Base-by-base conservation (phyloP, 2,797 vertebrate genomes). In the Peromyscus melanophrys region DNA sequence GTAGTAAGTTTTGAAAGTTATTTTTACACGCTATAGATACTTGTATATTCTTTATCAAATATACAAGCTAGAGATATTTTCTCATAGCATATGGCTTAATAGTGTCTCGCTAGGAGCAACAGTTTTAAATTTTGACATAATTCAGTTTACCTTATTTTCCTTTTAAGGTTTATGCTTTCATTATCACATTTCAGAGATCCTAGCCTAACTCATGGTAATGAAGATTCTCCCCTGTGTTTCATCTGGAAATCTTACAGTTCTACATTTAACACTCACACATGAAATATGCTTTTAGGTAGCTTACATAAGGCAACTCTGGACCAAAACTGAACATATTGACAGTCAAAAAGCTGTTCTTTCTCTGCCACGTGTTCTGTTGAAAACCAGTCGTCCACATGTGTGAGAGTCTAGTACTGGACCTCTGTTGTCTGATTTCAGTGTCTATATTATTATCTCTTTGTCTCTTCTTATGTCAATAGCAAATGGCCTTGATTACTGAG, bases 241-340 rank as follows among this genome's bases (percentile, higher is more conserved):
- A 7, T 89, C n/a, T 55, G 27, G 46, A 83, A 55, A 27, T 65
- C 76, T 65, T 65, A 46, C 52, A 94, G 16, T 57, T 57, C 55
- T 43, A 43, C 13, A 61, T 71, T 59, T 69, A 82, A 40, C 5
- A 29, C 31, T 55, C 59, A 46, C 65, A 19, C 67, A n/a, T 55
- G 37, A 90, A 63, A 77, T 67, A 29, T 14, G 76, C 37, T 67
- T 80, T 90, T 85, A 94, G 67, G 88, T 96, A 49, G 67, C 37
- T 82, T 81, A 57, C 43, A 46, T 49, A 43, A 77, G 34, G 34
- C 34, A 83, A 43, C 21, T n/a, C 27, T 34, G 16, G 2, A 55
- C 76, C 29, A 71, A 29, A 61, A 0, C 23, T 73, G 77, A 46
- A 55, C 31, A 94, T 61, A 77, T 23, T 46, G 34, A 81, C 59